Conservation (phyloP, 2,888 invertebrate genomes). For the Choreutis nemorana region DNA sequence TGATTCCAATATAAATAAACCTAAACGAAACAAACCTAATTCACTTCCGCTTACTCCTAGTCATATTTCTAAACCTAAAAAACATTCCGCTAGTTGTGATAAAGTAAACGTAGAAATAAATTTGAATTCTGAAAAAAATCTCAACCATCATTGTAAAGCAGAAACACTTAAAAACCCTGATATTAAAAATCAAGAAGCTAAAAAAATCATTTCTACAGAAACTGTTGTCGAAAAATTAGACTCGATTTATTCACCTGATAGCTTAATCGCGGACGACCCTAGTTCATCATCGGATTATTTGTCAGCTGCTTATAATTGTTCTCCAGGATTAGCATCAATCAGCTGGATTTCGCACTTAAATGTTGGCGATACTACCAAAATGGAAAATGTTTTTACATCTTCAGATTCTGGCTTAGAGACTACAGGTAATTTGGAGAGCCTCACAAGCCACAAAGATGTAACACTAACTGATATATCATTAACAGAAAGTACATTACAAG, state of each 20-base stretch:
- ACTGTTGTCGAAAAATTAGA: slow-evolving; percentile 24
- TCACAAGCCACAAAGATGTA: slow-evolving; percentile 41
- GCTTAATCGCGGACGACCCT: slow-evolving; percentile 44
- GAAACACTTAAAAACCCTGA: no score
- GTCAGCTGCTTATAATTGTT: slow-evolving; percentile 41
- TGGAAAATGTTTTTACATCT: slow-evolving; percentile 45
- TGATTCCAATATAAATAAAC: slow-evolving; percentile 22
- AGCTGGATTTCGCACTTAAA: slow-evolving; percentile 28
- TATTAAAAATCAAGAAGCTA: background rate
- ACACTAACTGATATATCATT: slow-evolving; percentile 42
- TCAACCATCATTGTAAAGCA: background rate
- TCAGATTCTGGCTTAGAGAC: slow-evolving; percentile 59
- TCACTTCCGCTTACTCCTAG: slow-evolving; percentile 46
- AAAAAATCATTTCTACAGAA: no score
- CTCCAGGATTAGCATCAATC: slow-evolving; percentile 29
- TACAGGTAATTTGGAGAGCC: slow-evolving; percentile 41
- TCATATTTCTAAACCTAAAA: slow-evolving; percentile 41
- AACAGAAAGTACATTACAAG: slow-evolving; percentile 50
- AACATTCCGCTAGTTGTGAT: slow-evolving; percentile 52
- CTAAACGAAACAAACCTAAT: slow-evolving; percentile 32
- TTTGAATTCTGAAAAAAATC: no score
- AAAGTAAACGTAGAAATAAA: no score
- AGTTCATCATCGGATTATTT: slow-evolving; percentile 53
- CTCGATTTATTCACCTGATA: slow-evolving; percentile 40
- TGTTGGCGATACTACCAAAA: slow-evolving; percentile 34